Percentiles rank a stretch among this genome's conserved stretches.
These are phyloP conservation scores for Ceratothoa steindachneri DNA, from an alignment of 2,888 invertebrate species.

Conservation along the genomic window DNA sequence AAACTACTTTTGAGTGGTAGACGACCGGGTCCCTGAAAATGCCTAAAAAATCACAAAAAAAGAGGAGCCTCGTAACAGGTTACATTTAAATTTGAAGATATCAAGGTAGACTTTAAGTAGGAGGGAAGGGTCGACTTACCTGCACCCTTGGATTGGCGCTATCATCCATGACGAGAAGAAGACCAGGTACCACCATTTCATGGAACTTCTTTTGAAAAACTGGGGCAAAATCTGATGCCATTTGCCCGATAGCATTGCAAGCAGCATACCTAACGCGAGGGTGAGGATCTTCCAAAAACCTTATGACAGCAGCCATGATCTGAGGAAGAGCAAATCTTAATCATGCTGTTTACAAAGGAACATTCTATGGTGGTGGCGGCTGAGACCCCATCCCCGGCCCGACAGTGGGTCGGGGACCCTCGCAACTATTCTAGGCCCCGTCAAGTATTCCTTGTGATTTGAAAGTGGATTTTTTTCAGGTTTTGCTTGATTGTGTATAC, in stretches of 20 bases:
- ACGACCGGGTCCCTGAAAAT: no score
- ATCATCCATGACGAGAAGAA: conserved; percentile 83
- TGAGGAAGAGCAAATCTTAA: conserved; percentile 6
- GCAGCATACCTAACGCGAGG: conserved; percentile 92
- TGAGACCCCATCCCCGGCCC: neutral
- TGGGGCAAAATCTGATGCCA: conserved; percentile 98
- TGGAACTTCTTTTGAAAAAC: conserved; percentile 97
- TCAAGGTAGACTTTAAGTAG: no score
- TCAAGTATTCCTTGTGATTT: no score
- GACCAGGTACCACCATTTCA: conserved; percentile 84
- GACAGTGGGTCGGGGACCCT: no score
- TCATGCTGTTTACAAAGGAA: no score
- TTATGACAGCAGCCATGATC: conserved; percentile 43
- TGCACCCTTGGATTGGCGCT: conserved; percentile 88
- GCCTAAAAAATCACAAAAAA: no score
- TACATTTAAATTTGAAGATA: no score
- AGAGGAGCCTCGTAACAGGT: no score
- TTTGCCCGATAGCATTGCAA: conserved; percentile 97
- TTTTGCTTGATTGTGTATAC: no score
- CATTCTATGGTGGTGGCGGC: neutral
- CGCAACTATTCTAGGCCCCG: neutral
- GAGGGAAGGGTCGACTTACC: no score
- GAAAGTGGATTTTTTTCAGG: no score
- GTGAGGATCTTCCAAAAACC: conserved; percentile 60
- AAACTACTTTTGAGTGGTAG: no score